phyloP scores from a whole-genome alignment of 1,140 invertebrate genomes.

The Drosophila lini region DNA sequence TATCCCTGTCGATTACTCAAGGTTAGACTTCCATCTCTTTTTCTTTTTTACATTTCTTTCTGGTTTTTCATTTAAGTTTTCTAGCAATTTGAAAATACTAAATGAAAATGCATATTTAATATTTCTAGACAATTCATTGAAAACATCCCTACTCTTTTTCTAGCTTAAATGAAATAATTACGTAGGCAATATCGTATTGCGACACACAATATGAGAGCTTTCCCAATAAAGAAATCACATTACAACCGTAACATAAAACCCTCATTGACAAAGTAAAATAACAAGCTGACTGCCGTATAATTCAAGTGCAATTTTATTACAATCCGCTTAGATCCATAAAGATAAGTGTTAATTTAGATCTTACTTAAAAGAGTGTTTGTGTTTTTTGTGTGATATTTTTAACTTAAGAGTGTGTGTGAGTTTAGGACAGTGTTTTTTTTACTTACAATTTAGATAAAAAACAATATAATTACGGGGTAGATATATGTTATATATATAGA shows the following conservation, averaged over 20 bases:
- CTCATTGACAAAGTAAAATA: neutral
- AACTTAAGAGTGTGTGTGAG: constrained; percentile 49
- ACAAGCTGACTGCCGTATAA: neutral
- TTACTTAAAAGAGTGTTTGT: constrained; percentile 29
- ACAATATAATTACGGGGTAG: constrained; percentile 21
- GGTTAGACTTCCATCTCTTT: no score
- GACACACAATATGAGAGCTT: neutral
- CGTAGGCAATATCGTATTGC: neutral
- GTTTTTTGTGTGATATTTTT: constrained; percentile 35
- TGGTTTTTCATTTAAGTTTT: no score
- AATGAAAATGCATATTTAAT: no score
- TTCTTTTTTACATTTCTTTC: no score
- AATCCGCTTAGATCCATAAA: constrained; percentile 61
- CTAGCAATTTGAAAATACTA: no score
- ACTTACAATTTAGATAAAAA: constrained; percentile 43
- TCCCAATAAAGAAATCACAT: neutral
- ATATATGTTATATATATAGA: constrained; percentile 4
- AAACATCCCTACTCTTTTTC: no score
- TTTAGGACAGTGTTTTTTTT: constrained; percentile 17
- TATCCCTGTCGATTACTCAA: no score
- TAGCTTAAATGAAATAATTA: neutral
- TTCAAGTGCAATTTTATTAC: constrained; percentile 71
- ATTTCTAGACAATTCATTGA: no score
- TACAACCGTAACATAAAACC: no score
- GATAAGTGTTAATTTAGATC: constrained; percentile 45